Evolutionary conservation across 2,888 invertebrate species (phyloP).

Genomic region (Phragmatobia fuliginosa): DNA sequence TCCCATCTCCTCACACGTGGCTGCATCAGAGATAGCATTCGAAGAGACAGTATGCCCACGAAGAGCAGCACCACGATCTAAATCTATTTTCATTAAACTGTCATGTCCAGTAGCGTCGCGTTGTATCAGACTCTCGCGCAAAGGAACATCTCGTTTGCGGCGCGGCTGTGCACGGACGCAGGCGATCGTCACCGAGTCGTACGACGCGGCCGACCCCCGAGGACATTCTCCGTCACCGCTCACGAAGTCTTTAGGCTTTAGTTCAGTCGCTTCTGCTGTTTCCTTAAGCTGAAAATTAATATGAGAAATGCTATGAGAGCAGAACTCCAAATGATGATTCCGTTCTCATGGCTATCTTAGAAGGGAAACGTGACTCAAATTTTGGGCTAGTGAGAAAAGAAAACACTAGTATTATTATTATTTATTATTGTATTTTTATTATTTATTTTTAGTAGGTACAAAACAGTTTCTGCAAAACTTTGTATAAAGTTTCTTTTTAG

Average conservation of each 20-base stretch:
- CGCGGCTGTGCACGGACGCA: slow-evolving; percentile 65
- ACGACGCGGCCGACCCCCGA: slow-evolving; percentile 38
- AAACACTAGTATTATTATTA: no score
- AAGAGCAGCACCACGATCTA: background rate
- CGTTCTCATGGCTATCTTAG: no score
- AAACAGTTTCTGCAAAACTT: no score
- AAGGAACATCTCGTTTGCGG: slow-evolving; percentile 43
- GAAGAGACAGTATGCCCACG: slow-evolving; percentile 1
- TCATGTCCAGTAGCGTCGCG: background rate
- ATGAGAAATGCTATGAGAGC: background rate
- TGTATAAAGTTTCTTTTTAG: no score
- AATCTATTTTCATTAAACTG: background rate
- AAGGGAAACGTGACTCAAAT: no score
- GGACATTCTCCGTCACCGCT: slow-evolving; percentile 49
- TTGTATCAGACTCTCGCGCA: slow-evolving; percentile 20
- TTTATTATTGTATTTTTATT: no score
- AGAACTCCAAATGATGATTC: background rate
- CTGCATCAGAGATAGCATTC: slow-evolving; percentile 1
- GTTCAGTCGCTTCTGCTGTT: slow-evolving; percentile 40
- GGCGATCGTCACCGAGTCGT: slow-evolving; percentile 57
- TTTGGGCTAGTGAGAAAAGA: no score
- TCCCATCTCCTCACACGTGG: slow-evolving; percentile 1
- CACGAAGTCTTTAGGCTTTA: slow-evolving; percentile 44
- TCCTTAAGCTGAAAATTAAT: slow-evolving; percentile 55
- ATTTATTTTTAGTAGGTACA: no score